phyloP scores from a whole-genome alignment of 92 coral and sea anemone genomes.

The Parazoanthus atlanticus region DNA sequence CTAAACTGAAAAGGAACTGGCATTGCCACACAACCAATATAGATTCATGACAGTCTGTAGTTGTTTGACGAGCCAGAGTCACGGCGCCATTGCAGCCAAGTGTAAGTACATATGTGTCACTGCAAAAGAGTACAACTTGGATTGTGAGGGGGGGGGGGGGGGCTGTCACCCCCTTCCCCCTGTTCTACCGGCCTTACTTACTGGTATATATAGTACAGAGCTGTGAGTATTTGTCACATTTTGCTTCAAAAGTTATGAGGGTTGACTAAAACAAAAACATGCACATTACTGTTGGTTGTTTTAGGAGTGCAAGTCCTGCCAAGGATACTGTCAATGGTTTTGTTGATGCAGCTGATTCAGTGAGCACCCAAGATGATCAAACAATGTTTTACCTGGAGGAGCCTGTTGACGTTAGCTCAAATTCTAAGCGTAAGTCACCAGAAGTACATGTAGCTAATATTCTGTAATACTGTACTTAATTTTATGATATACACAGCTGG shows the following conservation, averaged over 20 bases:
- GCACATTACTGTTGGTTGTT: background rate
- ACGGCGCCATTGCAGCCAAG: too few species aligned
- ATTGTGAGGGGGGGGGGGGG: too few species aligned
- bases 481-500: too few species aligned
- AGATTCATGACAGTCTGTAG: too few species aligned
- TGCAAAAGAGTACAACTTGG: too few species aligned
- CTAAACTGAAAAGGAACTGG: too few species aligned
- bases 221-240: background rate
- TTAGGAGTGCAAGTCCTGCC: background rate
- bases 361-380: background rate
- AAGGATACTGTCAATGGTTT: background rate
- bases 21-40: too few species aligned
- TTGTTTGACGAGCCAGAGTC: too few species aligned
- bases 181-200: too few species aligned
- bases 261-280: background rate
- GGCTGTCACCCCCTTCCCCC: too few species aligned
- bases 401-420: background rate
- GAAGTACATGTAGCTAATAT: background rate
- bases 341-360: background rate
- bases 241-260: background rate
- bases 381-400: constrained; percentile 26
- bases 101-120: too few species aligned
- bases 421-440: constrained; percentile 2
- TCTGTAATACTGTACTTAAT: background rate
- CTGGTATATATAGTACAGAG: too few species aligned